Evolutionary conservation across 2,113 vertebrate species (phyloP), one percentile per base, ranked within the genome.

Genomic region (Pterocles gutturalis): DNA sequence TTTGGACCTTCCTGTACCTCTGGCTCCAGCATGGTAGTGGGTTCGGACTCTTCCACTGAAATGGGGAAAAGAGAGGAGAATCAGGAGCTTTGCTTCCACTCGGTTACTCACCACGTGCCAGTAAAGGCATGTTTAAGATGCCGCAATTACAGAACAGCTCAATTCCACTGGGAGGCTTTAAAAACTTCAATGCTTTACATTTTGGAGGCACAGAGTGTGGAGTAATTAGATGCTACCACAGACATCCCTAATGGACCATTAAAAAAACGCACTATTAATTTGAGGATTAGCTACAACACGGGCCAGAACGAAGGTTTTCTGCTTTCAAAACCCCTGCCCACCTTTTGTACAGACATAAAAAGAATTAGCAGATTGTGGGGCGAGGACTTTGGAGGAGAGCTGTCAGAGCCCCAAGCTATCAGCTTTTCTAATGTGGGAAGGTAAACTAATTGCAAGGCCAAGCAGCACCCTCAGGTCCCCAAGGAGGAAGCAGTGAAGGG

Each of bases 31-130:
- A 97, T 79, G 41, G 71, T 11, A 22, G 97, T 70, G 6, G 96
- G 51, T 80, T 98, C 97, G 0, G 96, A 41, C 61, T 98, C 96
- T 45, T 97, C 98, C 88, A 97, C 98, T 97, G 97, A 85, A 98
- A 94, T 21, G 10, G 54, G 41, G 24, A 36, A 77, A 79, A 79
- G 71, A 91, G 61, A 62, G 48, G 7, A 89, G 33, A 73, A 87
- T 93, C n/a, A 96, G 83, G 53, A 89, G 87, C 48, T 92, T 71
- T 83, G 73, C 46, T 33, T 87, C 49, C 48, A 33, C 48, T 69
- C 9, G 2, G 46, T 73, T 76, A 45, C 49, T 73, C 10, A 5
- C 54, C 66, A 62, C 54, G 86, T 86, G 78, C 78, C 72, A 72
- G 70, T 18, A 48, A 77, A 95, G 69, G 15, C 92, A 72, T 17